phyloP scores from a whole-genome alignment of 1,140 invertebrate genomes.

The Penaeus indicus region DNA sequence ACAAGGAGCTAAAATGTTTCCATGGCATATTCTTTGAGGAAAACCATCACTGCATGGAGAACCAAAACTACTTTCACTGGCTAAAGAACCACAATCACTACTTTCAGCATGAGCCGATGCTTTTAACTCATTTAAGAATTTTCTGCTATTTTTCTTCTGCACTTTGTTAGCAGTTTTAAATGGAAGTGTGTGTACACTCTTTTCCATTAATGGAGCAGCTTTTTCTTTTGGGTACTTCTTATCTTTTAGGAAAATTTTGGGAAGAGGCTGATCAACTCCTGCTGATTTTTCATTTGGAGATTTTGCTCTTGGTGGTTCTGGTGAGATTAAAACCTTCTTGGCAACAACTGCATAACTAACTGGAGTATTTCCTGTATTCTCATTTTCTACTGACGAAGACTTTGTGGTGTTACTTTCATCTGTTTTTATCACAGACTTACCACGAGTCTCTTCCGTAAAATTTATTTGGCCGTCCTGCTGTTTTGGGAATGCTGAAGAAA shows the following conservation, averaged over 20 bases:
- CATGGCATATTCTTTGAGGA: neutral
- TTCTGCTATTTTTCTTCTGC: constrained; percentile 31
- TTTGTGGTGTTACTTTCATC: too few relatives aligned
- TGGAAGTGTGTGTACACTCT: neutral
- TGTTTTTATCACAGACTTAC: too few relatives aligned
- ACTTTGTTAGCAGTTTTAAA: constrained; percentile 24
- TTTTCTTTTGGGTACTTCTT: constrained; percentile 27
- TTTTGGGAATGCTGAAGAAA: too few relatives aligned
- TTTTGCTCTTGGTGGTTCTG: neutral
- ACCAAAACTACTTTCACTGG: neutral
- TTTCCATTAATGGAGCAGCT: neutral
- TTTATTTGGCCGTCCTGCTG: too few relatives aligned
- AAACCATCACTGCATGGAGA: neutral
- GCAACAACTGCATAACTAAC: too few relatives aligned
- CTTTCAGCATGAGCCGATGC: neutral
- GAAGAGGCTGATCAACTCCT: constrained; percentile 20
- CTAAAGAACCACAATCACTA: neutral
- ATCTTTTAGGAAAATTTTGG: constrained; percentile 39
- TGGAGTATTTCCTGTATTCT: too few relatives aligned
- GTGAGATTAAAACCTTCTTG: too few relatives aligned
- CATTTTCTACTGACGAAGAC: too few relatives aligned
- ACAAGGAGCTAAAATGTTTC: neutral
- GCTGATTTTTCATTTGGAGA: neutral
- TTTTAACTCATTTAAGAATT: constrained; percentile 31
- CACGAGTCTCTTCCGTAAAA: too few relatives aligned